phyloP scores from a whole-genome alignment of 2,888 invertebrate species.

The Tenthredo livida region DNA sequence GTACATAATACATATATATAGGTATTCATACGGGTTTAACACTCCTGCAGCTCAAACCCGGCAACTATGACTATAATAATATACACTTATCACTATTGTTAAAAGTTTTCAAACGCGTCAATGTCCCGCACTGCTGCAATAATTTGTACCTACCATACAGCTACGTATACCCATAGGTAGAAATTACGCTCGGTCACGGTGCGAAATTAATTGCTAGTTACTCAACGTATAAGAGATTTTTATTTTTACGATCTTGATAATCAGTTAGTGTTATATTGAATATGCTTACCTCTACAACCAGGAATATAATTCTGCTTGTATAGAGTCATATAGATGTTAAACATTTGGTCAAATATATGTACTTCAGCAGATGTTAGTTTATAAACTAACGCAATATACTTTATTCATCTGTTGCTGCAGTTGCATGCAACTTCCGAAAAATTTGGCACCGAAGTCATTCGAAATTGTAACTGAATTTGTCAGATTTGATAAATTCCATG shows the following conservation, averaged over 20 bases:
- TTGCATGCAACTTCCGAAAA: neutral
- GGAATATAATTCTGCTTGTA: neutral
- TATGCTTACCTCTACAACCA: neutral
- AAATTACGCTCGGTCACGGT: neutral
- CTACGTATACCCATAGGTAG: neutral
- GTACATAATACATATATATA: too few species aligned
- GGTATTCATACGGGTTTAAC: too few species aligned
- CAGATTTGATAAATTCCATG: neutral
- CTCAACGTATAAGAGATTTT: neutral
- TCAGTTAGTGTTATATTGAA: neutral
- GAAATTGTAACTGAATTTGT: neutral
- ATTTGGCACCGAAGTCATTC: conserved; percentile 14
- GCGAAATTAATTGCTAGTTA: neutral
- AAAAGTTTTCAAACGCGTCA: neutral
- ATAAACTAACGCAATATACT: neutral
- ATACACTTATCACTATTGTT: neutral
- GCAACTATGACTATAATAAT: too few species aligned
- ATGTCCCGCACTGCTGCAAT: neutral
- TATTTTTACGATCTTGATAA: neutral
- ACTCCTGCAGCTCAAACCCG: too few species aligned
- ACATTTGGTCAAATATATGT: neutral
- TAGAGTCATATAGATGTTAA: neutral
- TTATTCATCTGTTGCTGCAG: neutral
- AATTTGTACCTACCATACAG: neutral
- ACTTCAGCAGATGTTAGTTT: neutral